Conservation (phyloP, 2,797 vertebrate species). For the Potorous gilbertii region DNA sequence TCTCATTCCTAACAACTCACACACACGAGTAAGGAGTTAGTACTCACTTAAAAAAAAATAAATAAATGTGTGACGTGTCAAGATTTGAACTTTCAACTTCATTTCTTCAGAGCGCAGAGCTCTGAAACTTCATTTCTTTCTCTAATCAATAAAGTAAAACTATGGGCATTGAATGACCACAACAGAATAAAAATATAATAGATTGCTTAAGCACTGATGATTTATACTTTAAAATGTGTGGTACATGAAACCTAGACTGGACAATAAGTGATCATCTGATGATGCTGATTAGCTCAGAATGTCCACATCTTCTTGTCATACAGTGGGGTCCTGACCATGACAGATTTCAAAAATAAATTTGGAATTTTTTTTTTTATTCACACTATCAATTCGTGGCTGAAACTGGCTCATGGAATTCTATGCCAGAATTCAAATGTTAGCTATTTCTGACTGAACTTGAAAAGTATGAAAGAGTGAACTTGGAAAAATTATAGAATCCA, state of each 20-base stretch:
- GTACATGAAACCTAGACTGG: fast-evolving
- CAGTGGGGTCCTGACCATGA: not conserved
- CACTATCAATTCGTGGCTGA: not conserved
- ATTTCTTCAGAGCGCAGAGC: no score
- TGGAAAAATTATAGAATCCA: conserved; percentile 66
- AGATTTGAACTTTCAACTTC: not conserved
- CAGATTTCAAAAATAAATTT: conserved; percentile 24
- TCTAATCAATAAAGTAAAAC: conserved; percentile 8
- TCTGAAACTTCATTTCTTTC: not conserved
- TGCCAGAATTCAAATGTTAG: conserved; percentile 41
- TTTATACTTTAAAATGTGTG: not conserved
- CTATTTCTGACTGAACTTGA: conserved; percentile 65
- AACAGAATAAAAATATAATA: not conserved
- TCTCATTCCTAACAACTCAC: not conserved
- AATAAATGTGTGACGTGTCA: not conserved
- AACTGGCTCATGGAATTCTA: not conserved
- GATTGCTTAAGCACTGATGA: not conserved
- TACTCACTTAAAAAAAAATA: not conserved
- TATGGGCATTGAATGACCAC: not conserved
- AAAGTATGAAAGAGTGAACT: conserved; percentile 49
- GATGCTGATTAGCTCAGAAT: not conserved
- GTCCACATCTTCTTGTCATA: not conserved
- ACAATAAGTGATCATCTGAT: conserved; percentile 31
- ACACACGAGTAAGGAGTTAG: not conserved
- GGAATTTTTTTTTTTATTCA: conserved; percentile 22